Base-by-base conservation (phyloP, 2,888 invertebrate genomes). In the Caenorhabditis auriculariae region DNA sequence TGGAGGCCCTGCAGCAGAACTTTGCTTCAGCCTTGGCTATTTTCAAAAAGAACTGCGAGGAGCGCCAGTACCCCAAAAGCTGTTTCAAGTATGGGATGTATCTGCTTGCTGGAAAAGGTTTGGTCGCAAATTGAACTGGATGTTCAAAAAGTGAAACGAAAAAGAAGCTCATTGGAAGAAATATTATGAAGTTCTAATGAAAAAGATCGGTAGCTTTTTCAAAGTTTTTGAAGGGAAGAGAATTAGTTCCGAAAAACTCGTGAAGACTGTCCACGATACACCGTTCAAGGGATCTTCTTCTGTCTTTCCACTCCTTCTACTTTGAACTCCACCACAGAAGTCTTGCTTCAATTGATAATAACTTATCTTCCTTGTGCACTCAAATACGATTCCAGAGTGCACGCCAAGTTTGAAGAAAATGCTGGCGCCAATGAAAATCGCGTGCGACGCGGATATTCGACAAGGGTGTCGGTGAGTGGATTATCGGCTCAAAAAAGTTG, bases 61-160 rank as follows among this genome's bases (percentile, higher is more conserved):
- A 90, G 60, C 88, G 88, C 76, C 88, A 89, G 62, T 90, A 87
- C 82, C 88, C 88, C 4, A 89, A 88, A 81, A 94, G 94, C 80
- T 96, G 96, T 82, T 87, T 88, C 69, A 93, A 92, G 83, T 89
- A 87, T 82, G 95, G 89, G 2, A 89, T 88, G 76, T 84, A 84
- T 66, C 66, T 75, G 24, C 78, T 84, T 41, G 61, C 82, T 2
- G 86, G 86, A 24, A 83, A 81, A 77, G 88, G 88, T 72, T n/a
- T n/a, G n/a, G n/a, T n/a, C n/a, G n/a, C n/a, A n/a, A n/a, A n/a
- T n/a, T n/a, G n/a, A n/a, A n/a, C n/a, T n/a, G n/a, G n/a, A n/a
- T n/a, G n/a, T n/a, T n/a, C n/a, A n/a, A n/a, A n/a, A n/a, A n/a
- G n/a, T n/a, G n/a, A n/a, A n/a, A n/a, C n/a, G n/a, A n/a, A n/a